Base-by-base conservation (phyloP, 2,113 vertebrate genomes). In the Penelope pileata region DNA sequence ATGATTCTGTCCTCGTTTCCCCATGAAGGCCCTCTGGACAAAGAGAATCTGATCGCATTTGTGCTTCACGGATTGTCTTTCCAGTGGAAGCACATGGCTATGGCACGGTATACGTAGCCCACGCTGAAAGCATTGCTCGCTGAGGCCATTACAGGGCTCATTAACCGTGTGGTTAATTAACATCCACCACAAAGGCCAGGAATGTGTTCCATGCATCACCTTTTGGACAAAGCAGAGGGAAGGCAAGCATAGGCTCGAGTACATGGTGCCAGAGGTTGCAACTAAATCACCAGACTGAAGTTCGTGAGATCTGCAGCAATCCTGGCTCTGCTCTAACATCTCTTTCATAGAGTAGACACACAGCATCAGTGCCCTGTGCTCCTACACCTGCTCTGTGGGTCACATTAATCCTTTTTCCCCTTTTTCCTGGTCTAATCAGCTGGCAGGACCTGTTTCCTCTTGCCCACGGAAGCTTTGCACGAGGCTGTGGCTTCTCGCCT, bases 211-310 rank as follows among this genome's bases (percentile, higher is more conserved):
- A 2, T 2, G 6, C 32, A 5, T 40, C 62, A 3, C 7, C 43
- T 48, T 36, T 4, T 27, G 36, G n/a, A 17, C 1, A 11, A 40
- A 54, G 43, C 3, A 2, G 43, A 17, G 59, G 21, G 36, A 29
- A 53, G 19, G 17, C 10, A 7, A 63, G 12, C 2, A 0, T 1
- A 0, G 47, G 32, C 45, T 67, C 21, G 34, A 5, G 45, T 2
- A 3, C 0, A 0, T 16, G 10, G 19, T 1, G 10, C 6, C 18
- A 24, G 10, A 22, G 12, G 9, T 47, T 43, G 67, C 74, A 14
- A 24, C 8, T 45, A 38, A 16, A 56, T 8, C 29, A 1, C 13
- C 2, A 16, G 50, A 2, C 21, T 5, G 40, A 18, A 54, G 59
- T 42, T 18, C 10, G 22, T 5, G 72, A 40, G 42, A 21, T 10